A percentile compares a stretch with the other conserved stretches of the same genome.
These are phyloP conservation scores for Pseudochromis fuscus DNA, from an alignment of 2,797 vertebrate genomes.

Conservation along the genomic window DNA sequence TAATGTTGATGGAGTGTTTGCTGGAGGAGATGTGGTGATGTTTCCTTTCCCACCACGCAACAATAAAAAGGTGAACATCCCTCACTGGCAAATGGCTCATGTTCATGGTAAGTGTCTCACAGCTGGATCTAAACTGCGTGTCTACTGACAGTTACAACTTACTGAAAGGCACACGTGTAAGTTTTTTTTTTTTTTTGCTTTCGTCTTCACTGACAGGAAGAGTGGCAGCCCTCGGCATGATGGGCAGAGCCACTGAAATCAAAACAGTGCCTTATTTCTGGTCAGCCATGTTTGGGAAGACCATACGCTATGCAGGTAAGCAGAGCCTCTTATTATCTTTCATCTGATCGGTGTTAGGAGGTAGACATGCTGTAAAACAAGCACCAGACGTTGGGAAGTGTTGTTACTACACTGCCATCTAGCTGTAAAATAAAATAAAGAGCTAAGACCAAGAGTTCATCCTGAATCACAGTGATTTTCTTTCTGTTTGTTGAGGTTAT, in stretches of 20 bases:
- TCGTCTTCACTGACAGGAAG: conserved; percentile 83
- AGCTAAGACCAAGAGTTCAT: background rate
- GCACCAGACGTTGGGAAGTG: background rate
- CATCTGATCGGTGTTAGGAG: background rate
- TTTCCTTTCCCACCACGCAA: conserved; percentile 93
- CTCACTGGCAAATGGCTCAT: conserved; percentile 99
- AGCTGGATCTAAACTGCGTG: background rate
- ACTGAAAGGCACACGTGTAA: background rate
- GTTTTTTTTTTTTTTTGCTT: conserved; percentile 17
- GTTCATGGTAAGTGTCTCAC: conserved; percentile 89
- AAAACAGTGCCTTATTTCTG: conserved; percentile 96
- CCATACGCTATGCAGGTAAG: conserved; percentile 93
- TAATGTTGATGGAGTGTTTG: conserved; percentile 91
- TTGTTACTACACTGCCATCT: conserved; percentile 62
- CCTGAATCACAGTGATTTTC: background rate
- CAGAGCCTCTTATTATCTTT: background rate
- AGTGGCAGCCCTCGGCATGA: conserved; percentile 94
- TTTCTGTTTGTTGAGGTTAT: conserved; percentile 86
- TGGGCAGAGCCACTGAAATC: conserved; percentile 91
- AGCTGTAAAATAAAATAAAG: conserved; percentile 47
- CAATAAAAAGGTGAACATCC: conserved; percentile 97
- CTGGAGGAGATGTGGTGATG: conserved; percentile 92
- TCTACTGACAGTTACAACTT: background rate
- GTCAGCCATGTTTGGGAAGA: conserved; percentile 98
- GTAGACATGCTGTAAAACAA: background rate